These are phyloP conservation scores for Garrulus glandarius DNA, from an alignment of 2,797 vertebrate genomes.

Conservation along the genomic window DNA sequence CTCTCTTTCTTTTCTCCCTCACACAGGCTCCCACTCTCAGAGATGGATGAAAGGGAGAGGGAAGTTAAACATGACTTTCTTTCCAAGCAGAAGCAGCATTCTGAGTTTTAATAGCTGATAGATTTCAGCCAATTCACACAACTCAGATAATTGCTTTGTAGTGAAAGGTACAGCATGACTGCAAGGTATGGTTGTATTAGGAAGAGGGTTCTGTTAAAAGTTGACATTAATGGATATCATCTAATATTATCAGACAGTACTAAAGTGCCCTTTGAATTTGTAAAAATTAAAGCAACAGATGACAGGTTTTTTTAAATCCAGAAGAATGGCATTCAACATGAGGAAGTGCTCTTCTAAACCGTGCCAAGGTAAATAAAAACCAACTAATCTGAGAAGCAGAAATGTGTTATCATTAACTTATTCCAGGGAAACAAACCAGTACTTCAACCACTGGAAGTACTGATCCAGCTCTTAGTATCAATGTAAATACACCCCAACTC, in stretches of 20 bases:
- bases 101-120: not conserved
- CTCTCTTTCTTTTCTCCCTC: constrained; percentile 20
- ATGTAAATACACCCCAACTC: rapidly evolving
- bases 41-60: not conserved
- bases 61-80: constrained; percentile 36
- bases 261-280: not conserved
- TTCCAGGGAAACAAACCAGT: not conserved
- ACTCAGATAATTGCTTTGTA: not conserved
- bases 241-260: not conserved
- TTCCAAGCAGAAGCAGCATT: constrained; percentile 17
- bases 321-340: not conserved
- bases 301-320: not conserved
- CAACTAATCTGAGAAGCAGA: not conserved
- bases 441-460: not conserved
- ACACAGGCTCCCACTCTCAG: not conserved
- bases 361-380: not conserved
- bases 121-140: constrained; percentile 17
- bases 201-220: not conserved
- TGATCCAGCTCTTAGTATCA: rapidly evolving
- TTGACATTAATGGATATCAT: not conserved
- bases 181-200: not conserved
- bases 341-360: not conserved
- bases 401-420: not conserved
- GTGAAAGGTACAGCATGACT: not conserved
- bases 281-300: not conserved